Conservation (phyloP, 53 echinoderm and acorn worm genomes). For the Arbacia lixula region DNA sequence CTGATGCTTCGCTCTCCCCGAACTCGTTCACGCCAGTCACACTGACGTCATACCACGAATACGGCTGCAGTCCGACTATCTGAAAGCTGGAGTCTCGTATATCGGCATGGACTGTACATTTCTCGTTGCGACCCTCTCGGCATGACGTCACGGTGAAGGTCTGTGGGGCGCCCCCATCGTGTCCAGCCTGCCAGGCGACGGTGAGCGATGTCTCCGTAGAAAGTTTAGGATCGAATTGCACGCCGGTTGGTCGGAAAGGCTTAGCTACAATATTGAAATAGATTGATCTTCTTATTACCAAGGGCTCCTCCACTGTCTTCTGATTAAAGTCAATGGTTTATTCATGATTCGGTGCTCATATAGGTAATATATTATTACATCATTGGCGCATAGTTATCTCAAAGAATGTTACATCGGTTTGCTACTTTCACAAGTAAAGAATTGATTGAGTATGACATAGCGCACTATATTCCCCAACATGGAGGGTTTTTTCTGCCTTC, state of each 20-base stretch:
- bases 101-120: conserved; percentile 15
- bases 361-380: too few relatives aligned
- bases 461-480: too few relatives aligned
- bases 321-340: too few relatives aligned
- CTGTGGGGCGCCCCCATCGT: conserved; percentile 43
- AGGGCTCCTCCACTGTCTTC: too few relatives aligned
- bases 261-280: too few relatives aligned
- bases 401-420: too few relatives aligned
- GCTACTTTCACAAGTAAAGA: too few relatives aligned
- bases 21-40: conserved; percentile 35
- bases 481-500: too few relatives aligned
- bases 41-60: conserved; percentile 12
- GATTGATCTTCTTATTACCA: too few relatives aligned
- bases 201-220: conserved; percentile 20
- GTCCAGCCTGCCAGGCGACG: conserved; percentile 29
- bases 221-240: background rate
- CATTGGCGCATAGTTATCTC: too few relatives aligned
- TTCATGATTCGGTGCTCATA: too few relatives aligned
- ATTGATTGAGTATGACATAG: too few relatives aligned
- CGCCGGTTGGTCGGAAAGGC: conserved; percentile 8
- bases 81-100: background rate
- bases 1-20: conserved; percentile 19
- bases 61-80: conserved; percentile 5
- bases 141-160: conserved; percentile 45
- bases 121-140: conserved; percentile 6